Percentiles rank a stretch among this genome's conserved stretches.
Conservation (phyloP, 2,113 vertebrate species). For the Lethenteron reissneri region DNA sequence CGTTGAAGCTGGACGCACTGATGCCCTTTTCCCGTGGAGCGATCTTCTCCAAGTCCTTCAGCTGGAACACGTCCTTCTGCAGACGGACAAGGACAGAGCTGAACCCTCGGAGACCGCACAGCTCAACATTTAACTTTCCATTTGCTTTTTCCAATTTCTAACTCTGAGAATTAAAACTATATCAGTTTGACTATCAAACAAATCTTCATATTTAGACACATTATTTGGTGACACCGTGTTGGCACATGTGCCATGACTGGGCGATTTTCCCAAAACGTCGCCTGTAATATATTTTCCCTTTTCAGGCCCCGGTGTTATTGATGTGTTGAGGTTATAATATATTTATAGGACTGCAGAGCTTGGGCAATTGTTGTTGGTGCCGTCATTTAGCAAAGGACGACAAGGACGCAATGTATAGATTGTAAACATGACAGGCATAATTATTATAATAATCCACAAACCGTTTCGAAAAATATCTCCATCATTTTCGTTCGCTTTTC, state of each 20-base stretch:
- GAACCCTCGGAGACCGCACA: no score
- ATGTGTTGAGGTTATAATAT: no score
- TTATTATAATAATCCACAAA: constrained; percentile 20
- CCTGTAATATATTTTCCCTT: neutral
- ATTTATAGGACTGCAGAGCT: no score
- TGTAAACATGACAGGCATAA: neutral
- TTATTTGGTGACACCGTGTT: no score
- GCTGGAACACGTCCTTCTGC: constrained; percentile 92
- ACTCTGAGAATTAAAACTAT: no score
- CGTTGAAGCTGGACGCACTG: constrained; percentile 35
- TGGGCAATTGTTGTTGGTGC: neutral
- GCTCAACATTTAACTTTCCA: no score
- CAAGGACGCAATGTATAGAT: neutral
- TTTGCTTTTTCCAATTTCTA: no score
- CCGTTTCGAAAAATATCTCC: constrained; percentile 94
- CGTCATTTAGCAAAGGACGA: neutral
- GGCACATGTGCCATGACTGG: no score
- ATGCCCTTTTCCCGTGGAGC: constrained; percentile 91
- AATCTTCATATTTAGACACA: no score
- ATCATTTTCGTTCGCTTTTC: constrained; percentile 91
- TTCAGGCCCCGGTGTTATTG: neutral
- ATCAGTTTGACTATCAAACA: no score
- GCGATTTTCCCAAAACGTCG: neutral
- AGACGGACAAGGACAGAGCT: constrained; percentile 1
- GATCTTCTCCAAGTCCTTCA: constrained; percentile 95